Evolutionary conservation across 1,140 invertebrate genomes (phyloP).

Genomic region (Pectinophora gossypiella): DNA sequence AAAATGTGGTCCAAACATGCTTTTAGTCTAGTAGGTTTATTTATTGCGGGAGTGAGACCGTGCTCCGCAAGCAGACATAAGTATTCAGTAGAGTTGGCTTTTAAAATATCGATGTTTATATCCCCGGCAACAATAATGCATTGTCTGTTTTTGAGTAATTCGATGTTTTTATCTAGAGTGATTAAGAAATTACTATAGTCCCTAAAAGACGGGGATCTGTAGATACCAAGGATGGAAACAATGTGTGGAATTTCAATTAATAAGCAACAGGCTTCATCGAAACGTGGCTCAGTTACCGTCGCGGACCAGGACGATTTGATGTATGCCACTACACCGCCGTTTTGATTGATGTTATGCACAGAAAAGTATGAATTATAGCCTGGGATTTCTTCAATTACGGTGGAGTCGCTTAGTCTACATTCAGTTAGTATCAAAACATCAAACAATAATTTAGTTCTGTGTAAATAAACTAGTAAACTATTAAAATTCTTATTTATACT

Average conservation of each 20-base stretch:
- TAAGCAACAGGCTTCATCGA: slow-evolving; percentile 12
- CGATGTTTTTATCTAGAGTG: not conserved
- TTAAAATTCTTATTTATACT: slow-evolving; percentile 6
- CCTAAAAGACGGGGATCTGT: slow-evolving; percentile 1
- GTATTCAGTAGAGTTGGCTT: not conserved
- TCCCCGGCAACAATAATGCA: not conserved
- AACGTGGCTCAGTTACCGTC: not conserved
- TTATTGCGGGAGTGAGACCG: slow-evolving; percentile 6
- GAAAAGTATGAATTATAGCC: slow-evolving; percentile 10
- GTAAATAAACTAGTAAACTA: not conserved
- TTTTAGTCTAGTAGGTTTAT: slow-evolving; percentile 1
- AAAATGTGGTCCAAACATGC: slow-evolving; percentile 13
- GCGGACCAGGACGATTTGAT: slow-evolving; percentile 7
- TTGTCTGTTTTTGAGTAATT: not conserved
- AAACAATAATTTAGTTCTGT: not conserved
- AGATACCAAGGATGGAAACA: slow-evolving; percentile 6
- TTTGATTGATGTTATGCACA: slow-evolving; percentile 9
- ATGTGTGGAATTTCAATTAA: slow-evolving; percentile 6
- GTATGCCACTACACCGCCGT: slow-evolving; percentile 14
- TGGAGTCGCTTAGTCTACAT: not conserved
- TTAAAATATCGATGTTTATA: slow-evolving; percentile 9
- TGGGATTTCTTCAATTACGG: not conserved
- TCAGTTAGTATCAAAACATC: slow-evolving; percentile 4
- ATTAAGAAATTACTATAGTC: not conserved
- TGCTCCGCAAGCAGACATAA: not conserved